Evolutionary conservation across 2,888 invertebrate genomes (phyloP).

Genomic region (Melanotus villosus): DNA sequence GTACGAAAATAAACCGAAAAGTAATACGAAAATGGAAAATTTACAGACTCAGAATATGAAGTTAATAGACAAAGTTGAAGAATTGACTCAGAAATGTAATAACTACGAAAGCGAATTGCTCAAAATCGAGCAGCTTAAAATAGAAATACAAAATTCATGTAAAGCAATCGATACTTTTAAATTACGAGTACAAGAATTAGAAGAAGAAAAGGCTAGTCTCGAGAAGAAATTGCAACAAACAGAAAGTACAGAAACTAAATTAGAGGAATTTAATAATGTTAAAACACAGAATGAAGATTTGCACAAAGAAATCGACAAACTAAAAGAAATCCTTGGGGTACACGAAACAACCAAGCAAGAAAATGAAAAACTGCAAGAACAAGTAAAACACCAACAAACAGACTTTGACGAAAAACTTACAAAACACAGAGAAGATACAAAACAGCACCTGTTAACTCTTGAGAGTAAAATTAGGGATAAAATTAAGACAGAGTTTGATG

Average conservation of each 20-base stretch:
- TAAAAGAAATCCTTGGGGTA: constrained; percentile 3
- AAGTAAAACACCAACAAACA: constrained; percentile 66
- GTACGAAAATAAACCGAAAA: constrained; percentile 51
- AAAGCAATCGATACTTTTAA: constrained; percentile 46
- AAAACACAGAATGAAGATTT: background rate
- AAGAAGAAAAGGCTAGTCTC: constrained; percentile 19
- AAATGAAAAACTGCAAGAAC: constrained; percentile 26
- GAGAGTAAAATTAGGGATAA: constrained; percentile 61
- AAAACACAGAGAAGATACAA: constrained; percentile 68
- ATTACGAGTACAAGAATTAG: constrained; percentile 51
- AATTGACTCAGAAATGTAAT: constrained; percentile 60
- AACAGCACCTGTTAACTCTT: constrained; percentile 59
- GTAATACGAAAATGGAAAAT: constrained; percentile 60
- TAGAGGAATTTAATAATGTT: background rate
- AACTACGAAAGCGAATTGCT: constrained; percentile 62
- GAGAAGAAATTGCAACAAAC: background rate
- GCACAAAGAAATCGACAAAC: constrained; percentile 9
- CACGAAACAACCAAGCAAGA: constrained; percentile 43
- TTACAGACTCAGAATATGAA: constrained; percentile 64
- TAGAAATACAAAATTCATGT: constrained; percentile 53
- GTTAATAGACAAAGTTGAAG: constrained; percentile 64
- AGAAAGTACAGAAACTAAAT: background rate
- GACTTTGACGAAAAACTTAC: constrained; percentile 69
- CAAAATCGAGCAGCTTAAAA: constrained; percentile 61
- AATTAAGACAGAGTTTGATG: constrained; percentile 54